A percentile compares a stretch with the other conserved stretches of the same genome.
Evolutionary conservation across 2,113 vertebrate genomes (phyloP).

Genomic region (Toxotes chatareus): DNA sequence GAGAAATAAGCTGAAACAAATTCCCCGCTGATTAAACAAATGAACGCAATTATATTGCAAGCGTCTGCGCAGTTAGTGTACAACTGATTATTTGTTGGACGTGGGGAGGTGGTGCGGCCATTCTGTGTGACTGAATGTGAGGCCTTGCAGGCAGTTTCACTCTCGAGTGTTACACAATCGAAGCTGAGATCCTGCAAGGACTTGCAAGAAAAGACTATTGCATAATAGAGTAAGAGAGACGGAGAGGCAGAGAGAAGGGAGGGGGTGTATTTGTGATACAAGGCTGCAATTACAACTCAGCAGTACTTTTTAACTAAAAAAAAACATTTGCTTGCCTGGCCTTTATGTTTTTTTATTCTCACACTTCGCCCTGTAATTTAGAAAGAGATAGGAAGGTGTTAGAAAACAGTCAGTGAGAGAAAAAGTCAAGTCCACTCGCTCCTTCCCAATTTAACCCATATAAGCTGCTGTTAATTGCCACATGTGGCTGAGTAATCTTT

Average conservation of each 20-base stretch:
- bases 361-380: conserved; percentile 14
- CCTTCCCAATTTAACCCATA: neutral
- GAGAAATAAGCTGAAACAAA: conserved; percentile 1
- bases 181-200: conserved; percentile 61
- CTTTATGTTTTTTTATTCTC: conserved; percentile 22
- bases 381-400: neutral
- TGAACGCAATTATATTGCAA: neutral
- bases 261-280: conserved; percentile 13
- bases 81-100: conserved; percentile 8
- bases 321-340: neutral
- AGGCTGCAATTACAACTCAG: conserved; percentile 53
- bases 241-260: neutral
- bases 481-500: neutral
- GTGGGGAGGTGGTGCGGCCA: neutral
- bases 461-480: conserved; percentile 1
- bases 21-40: conserved; percentile 25
- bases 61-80: neutral
- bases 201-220: conserved; percentile 69
- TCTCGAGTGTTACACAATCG: conserved; percentile 65
- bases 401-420: neutral
- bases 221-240: conserved; percentile 58
- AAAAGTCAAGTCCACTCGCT: neutral
- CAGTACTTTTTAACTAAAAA: neutral
- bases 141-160: conserved; percentile 50
- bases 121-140: conserved; percentile 19